Evolutionary conservation across 2,113 vertebrate species (phyloP), one percentile per base, ranked within the genome.

Genomic region (Erinaceus europaeus): DNA sequence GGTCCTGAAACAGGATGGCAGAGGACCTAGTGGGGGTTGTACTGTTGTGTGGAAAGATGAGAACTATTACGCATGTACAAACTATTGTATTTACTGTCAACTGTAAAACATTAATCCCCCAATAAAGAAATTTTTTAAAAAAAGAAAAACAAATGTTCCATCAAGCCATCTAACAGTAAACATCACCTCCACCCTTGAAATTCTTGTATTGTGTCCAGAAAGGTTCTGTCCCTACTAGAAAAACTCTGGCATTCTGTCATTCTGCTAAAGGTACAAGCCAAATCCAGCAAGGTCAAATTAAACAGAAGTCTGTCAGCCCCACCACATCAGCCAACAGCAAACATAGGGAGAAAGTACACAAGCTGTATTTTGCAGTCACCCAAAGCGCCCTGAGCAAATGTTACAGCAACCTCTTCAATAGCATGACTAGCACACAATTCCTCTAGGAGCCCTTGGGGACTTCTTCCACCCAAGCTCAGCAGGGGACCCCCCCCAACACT

Each of bases 131-230:
- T n/a, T n/a, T n/a, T n/a, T n/a, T n/a, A n/a, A n/a, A n/a, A n/a
- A n/a, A n/a, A n/a, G n/a, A n/a, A 88, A 88, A 88, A 82, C n/a
- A 68, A 92, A 71, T 1, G 2, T 61, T 65, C 42, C 79, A 18
- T 36, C 65, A 62, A 61, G 38, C 36, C 52, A 34, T 21, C 53
- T 65, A 38, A 68, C n/a, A 32, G 6, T 65, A 59, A 34, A 48
- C 20, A 38, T 59, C 29, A 62, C 74, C 44, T 27, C 57, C 6
- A 71, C 65, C 38, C 59, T 69, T 71, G 65, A 85, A 67, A 76
- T 68, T 34, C 74, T n/a, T 34, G 38, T 32, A 72, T 59, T 61
- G 38, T 20, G 13, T 84, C 46, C 83, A 29, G 42, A 67, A 82
- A 82, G 61, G 59, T 21, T 68, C 74, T 65, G 14, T 90, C 59